Evolutionary conservation across 2,888 invertebrate species (phyloP), one percentile per base, ranked within the genome.

Genomic region (Aporophyla nigra): DNA sequence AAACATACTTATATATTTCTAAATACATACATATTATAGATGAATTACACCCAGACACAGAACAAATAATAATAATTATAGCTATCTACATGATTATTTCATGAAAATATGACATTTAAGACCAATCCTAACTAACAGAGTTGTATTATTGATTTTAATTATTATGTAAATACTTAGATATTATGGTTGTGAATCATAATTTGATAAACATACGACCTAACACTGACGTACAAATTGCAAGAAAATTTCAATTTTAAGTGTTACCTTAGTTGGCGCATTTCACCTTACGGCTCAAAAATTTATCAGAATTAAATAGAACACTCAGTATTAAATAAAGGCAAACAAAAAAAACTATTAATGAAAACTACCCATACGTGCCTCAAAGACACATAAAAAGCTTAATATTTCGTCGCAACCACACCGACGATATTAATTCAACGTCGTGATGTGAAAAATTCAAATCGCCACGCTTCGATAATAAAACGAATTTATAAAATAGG

Each of bases 401-500:
- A 33, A 5, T 21, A 2, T 40, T 54, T 51, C 40, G 27, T 40
- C 51, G 14, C 6, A 40, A 27, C 68, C 56, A 53, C 67, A 19
- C 14, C 19, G 16, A 14, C 56, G 46, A 10, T 51, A 56, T 81
- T 81, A 62, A 62, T 14, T 56, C 21, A 49, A 61, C 33, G n/a
- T 54, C 61, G n/a, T 49, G 10, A 1, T 12, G 40, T 40, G 62
- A 12, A 58, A 46, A 53, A 58, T 82, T 68, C 27, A 10, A 74
- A 68, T 63, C 53, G 19, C 16, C 51, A 67, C 53, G 49, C 49
- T 56, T 53, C 53, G 27, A 24, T 27, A 40, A 43, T 43, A 68
- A 58, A 82, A 62, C 14, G 49, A 43, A 62, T 46, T 62, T n/a
- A 62, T 40, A 54, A 79, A 63, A 76, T 59, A 65, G 82, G 68